phyloP scores from a whole-genome alignment of 2,888 invertebrate species.

The Muscina levida region DNA sequence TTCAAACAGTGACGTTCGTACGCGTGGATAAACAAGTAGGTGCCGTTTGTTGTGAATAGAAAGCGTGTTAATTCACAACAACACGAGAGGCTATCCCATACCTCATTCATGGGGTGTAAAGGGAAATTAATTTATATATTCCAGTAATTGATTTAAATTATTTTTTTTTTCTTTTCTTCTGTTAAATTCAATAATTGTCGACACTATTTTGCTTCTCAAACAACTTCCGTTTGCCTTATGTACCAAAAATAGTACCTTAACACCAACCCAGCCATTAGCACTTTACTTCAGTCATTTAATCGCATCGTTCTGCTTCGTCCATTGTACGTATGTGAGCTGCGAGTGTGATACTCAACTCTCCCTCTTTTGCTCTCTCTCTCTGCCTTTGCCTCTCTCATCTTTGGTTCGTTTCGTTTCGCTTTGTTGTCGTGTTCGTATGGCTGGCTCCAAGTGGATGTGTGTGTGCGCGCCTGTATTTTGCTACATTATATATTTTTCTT shows the following conservation, averaged over 20 bases:
- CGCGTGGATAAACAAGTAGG: too few relatives aligned
- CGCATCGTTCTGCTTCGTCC: not conserved
- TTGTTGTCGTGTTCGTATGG: conserved; percentile 12
- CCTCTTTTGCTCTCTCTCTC: not conserved
- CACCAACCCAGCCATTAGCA: not conserved
- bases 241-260: not conserved
- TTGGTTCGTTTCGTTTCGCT: conserved; percentile 2
- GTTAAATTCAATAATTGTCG: too few relatives aligned
- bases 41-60: too few relatives aligned
- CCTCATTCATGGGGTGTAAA: too few relatives aligned
- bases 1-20: too few relatives aligned
- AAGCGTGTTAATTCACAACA: too few relatives aligned
- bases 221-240: too few relatives aligned
- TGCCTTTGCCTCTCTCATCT: not conserved
- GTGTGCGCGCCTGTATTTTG: conserved; percentile 46
- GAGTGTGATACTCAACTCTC: not conserved
- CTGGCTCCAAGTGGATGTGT: conserved; percentile 14
- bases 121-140: too few relatives aligned
- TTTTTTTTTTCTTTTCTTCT: too few relatives aligned
- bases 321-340: not conserved
- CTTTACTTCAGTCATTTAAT: not conserved
- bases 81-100: too few relatives aligned
- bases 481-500: conserved; percentile 60
- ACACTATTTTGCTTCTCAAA: too few relatives aligned
- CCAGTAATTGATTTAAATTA: too few relatives aligned